phyloP scores from a whole-genome alignment of 1,140 invertebrate species.

The Atta cephalotes region DNA sequence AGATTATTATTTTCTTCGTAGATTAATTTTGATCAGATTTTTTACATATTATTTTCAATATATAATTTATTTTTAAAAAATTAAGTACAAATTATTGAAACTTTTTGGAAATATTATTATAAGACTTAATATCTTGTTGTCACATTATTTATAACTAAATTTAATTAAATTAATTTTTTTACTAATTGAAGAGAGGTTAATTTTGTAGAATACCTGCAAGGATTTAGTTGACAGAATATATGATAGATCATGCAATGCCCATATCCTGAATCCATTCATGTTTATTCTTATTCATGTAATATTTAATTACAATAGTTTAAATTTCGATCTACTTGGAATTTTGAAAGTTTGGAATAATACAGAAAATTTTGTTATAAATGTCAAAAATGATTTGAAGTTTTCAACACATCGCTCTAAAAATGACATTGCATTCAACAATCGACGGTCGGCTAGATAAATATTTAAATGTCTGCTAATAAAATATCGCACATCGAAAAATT shows the following conservation, averaged over 20 bases:
- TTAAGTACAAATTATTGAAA: neutral
- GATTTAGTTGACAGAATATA: slow-evolving; percentile 50
- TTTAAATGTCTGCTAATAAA: neutral
- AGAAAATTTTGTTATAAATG: slow-evolving; percentile 8
- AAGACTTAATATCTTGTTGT: neutral
- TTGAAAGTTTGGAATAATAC: slow-evolving; percentile 34
- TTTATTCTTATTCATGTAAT: neutral
- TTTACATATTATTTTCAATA: neutral
- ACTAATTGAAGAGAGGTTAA: neutral
- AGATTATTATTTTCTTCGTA: too few species aligned
- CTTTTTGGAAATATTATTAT: neutral
- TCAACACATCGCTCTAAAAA: neutral
- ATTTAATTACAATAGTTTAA: neutral
- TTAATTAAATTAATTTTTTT: neutral
- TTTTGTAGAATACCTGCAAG: slow-evolving; percentile 61
- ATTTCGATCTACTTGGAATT: slow-evolving; percentile 54
- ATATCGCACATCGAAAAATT: neutral
- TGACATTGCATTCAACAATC: slow-evolving; percentile 9
- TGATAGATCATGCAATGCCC: slow-evolving; percentile 69
- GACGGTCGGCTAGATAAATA: neutral
- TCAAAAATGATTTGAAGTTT: slow-evolving; percentile 20
- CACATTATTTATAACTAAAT: slow-evolving; percentile 11
- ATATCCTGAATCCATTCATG: slow-evolving; percentile 69
- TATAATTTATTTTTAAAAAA: neutral
- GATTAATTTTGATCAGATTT: too few species aligned